Evolutionary conservation across 2,888 invertebrate genomes (phyloP), one percentile per base, ranked within the genome.

Genomic region (Neoascia interrupta): DNA sequence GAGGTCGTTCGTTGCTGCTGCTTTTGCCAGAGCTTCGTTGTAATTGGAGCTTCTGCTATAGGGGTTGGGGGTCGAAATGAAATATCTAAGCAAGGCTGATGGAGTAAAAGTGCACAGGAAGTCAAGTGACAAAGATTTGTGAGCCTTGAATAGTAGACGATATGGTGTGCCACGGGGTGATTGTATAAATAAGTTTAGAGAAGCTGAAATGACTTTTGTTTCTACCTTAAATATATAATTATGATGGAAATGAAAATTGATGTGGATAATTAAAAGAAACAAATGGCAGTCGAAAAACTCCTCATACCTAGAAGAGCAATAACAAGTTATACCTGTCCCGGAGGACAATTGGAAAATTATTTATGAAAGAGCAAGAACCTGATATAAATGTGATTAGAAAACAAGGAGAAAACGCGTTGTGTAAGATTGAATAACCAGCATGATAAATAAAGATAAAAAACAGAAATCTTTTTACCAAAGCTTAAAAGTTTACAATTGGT

Each of bases 61-160:
- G 5, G 18, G 23, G 43, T 19, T 10, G 26, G 18, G 28, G 43
- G 72, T 79, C 72, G 47, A 79, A 79, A 72, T 72, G 70, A 76
- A 70, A 76, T 72, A 76, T 72, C 72, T 54, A 39, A 66, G 41
- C 47, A 23, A 60, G 31, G 26, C 79, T 79, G 79, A 79, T 61
- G 79, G 79, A 79, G 73, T 79, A 79, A 79, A 66, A 73, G 79
- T 79, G 79, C 79, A n/a, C n/a, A 79, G 79, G 79, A 79, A 79
- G 79, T 79, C 79, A 79, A 79, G 79, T 79, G 79, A 79, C 79
- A 79, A 79, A 79, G 79, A 79, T 79, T 79, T 79, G 79, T 79
- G 66, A 56, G 79, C 43, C 47, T 56, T 60, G 31, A 53, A 51
- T 21, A 15, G 3, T n/a, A 26, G 15, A 21, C 31, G 13, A 34